phyloP scores from a whole-genome alignment of 2,797 vertebrate genomes.

The Myotis planiceps region DNA sequence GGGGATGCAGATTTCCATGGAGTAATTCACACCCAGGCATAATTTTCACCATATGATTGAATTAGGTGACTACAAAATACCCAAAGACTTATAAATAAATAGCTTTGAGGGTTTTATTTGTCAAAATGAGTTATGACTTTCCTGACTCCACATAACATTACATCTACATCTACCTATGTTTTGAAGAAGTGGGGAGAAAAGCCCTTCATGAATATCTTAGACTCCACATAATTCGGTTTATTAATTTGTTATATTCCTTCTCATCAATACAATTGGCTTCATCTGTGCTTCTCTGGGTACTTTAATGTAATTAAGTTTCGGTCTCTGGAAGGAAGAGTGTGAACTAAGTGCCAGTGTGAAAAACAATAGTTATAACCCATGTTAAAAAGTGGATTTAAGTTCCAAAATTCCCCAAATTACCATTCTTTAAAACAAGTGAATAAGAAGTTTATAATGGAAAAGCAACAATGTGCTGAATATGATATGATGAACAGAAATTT shows the following conservation, averaged over 20 bases:
- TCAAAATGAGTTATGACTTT: constrained; percentile 8
- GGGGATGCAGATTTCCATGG: neutral
- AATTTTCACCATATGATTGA: neutral
- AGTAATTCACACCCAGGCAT: neutral
- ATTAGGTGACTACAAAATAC: neutral
- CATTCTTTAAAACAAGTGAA: neutral
- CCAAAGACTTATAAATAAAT: neutral
- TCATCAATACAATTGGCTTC: neutral
- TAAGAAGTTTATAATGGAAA: neutral
- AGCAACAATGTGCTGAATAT: neutral
- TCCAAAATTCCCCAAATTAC: neutral
- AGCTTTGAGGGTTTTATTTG: neutral
- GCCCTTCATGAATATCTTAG: neutral
- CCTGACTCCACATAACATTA: neutral
- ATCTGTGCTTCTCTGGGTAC: neutral
- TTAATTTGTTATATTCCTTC: neutral
- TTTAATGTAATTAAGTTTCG: neutral
- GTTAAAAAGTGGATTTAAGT: constrained; percentile 31
- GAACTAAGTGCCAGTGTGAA: neutral
- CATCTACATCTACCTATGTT: neutral
- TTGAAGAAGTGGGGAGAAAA: neutral
- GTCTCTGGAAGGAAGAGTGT: neutral
- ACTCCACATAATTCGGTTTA: neutral
- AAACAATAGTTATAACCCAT: neutral
- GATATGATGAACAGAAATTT: neutral